Percentiles rank a stretch among this genome's conserved stretches.
These are phyloP conservation scores for Lamellibrachia luymesi DNA, from an alignment of 1,140 invertebrate genomes.

Conservation along the genomic window DNA sequence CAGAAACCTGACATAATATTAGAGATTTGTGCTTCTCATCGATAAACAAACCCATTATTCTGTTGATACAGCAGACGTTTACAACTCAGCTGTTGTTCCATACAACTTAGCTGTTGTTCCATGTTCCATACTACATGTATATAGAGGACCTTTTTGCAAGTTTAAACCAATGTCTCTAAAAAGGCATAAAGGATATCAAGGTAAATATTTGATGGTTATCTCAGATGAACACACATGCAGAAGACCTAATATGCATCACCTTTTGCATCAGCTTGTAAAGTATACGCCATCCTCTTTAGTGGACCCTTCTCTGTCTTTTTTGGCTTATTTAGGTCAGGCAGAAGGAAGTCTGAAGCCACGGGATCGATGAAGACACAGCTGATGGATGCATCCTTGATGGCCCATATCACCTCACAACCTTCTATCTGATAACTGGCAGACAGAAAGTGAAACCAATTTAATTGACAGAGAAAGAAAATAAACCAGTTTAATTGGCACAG, in stretches of 20 bases:
- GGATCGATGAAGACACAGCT: constrained; percentile 91
- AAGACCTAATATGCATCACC: not conserved
- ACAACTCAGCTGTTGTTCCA: too few species aligned
- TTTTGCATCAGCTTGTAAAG: constrained; percentile 26
- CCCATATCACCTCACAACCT: constrained; percentile 86
- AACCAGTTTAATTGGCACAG: too few species aligned
- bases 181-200: too few species aligned
- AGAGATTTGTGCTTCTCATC: too few species aligned
- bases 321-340: constrained; percentile 56
- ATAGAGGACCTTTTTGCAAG: too few species aligned
- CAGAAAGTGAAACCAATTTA: constrained; percentile 24
- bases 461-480: not conserved
- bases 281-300: constrained; percentile 58
- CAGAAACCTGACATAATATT: too few species aligned
- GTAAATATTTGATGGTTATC: too few species aligned
- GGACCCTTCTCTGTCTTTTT: constrained; percentile 34
- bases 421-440: constrained; percentile 71
- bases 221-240: not conserved
- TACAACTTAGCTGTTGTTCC: too few species aligned
- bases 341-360: constrained; percentile 92
- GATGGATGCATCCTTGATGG: constrained; percentile 89
- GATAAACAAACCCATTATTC: too few species aligned
- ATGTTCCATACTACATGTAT: too few species aligned
- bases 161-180: too few species aligned
- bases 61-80: too few species aligned